Base-by-base conservation (phyloP, 2,888 invertebrate species). In the Amitus sp. region DNA sequence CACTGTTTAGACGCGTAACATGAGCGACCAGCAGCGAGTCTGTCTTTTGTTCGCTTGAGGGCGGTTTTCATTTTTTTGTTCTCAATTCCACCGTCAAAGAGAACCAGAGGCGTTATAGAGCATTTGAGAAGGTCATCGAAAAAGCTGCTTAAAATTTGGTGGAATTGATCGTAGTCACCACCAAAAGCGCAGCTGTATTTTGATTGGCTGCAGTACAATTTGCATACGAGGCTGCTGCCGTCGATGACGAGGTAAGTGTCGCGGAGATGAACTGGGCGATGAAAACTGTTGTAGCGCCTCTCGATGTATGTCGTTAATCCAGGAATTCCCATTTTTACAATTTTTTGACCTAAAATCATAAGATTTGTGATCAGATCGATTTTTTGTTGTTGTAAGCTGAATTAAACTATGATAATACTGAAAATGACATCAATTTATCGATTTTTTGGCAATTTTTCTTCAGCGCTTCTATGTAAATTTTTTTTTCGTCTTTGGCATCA, bases 231-330 rank as follows among this genome's bases (percentile, higher is more conserved):
- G 75, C 90, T 90, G 74, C 90, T 89, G 0, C 95, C 95, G 82
- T 95, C 95, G 40, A 95, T 88, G 1, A 95, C 87, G 12, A 95
- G 78, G 67, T 86, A 85, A 12, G 87, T 86, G 71, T 93, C 87
- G 66, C 90, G 87, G 6, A 95, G 83, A 62, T 88, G 84, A 71
- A 86, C 85, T 6, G 85, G 77, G 73, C 88, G 85, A 42, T 94
- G 83, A 74, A 89, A 91, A 33, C 84, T 80, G 62, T 89, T 85
- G 20, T 89, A 86, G 72, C 89, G 86, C 62, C 85, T 85, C 27
- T 88, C 87, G 62, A 95, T 89, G 70, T 89, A 95, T 0, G 93
- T 91, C 10, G 94, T 94, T 57, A 96, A 84, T 33, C 96, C 96
- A 51, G 88, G 86, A 4, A 96, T 90, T 7, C 96, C 96, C 96